Evolutionary conservation across 1,140 invertebrate species (phyloP).

Genomic region (Sitobion miscanthi): DNA sequence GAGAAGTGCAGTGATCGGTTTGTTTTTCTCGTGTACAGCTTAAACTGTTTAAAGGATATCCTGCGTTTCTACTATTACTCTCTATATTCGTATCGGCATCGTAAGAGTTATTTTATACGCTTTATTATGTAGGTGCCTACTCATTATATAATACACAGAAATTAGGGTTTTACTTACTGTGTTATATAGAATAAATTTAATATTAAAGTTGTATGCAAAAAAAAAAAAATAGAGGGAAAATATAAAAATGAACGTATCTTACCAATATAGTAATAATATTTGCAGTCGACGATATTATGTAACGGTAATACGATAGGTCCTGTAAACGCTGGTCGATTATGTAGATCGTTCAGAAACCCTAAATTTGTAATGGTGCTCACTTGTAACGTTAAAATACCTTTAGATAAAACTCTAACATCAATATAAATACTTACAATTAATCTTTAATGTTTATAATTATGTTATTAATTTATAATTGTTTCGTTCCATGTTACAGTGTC

Average conservation of each 20-base stretch:
- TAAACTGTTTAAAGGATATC: not conserved
- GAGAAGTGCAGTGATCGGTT: not conserved
- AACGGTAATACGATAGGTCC: not conserved
- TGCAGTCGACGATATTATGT: not conserved
- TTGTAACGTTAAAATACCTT: not conserved
- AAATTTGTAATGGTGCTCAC: not conserved
- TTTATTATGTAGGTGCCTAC: not conserved
- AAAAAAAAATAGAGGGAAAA: not conserved
- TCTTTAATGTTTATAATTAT: not conserved
- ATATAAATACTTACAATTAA: not conserved
- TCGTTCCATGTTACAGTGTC: not conserved
- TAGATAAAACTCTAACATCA: not conserved
- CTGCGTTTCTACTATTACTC: not conserved
- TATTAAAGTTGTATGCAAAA: not conserved
- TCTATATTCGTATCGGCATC: not conserved
- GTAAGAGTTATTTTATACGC: not conserved
- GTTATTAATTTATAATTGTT: not conserved
- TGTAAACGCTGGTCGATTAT: not conserved
- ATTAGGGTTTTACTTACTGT: not conserved
- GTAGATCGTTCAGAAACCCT: not conserved
- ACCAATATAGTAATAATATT: not conserved
- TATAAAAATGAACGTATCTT: not conserved
- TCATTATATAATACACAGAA: not conserved
- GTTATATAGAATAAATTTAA: not conserved
- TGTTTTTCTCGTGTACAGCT: not conserved